A percentile compares a stretch with the other conserved stretches of the same genome.
Conservation (phyloP, 2,888 invertebrate species). For the Ferrisia virgata region DNA sequence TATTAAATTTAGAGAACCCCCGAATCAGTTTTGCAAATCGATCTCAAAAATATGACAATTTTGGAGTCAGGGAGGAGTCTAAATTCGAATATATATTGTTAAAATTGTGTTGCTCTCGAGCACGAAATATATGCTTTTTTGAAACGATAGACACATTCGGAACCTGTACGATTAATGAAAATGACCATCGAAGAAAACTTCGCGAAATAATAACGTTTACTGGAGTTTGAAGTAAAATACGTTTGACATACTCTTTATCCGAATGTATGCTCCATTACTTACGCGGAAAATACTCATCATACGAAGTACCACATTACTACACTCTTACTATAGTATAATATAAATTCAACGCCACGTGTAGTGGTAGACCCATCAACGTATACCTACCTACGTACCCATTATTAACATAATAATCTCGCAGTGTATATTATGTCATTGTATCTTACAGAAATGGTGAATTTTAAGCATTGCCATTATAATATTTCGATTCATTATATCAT, state of each 20-base stretch:
- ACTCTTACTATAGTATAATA: not conserved
- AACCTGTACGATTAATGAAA: not conserved
- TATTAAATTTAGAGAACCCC: no score
- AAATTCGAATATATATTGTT: no score
- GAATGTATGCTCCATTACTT: not conserved
- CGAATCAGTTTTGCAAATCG: no score
- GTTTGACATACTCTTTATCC: not conserved
- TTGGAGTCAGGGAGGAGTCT: no score
- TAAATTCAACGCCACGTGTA: not conserved
- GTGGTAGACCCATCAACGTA: not conserved
- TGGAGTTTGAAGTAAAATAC: not conserved
- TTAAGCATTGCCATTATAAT: not conserved
- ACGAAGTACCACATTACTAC: not conserved
- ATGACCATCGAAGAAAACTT: not conserved
- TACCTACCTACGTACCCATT: not conserved
- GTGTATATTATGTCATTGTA: not conserved
- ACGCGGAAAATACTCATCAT: not conserved
- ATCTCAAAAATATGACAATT: no score
- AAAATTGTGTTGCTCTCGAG: no score
- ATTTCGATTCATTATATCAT: not conserved
- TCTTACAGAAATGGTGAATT: not conserved
- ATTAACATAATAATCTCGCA: not conserved
- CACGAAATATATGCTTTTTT: no score
- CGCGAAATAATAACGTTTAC: not conserved
- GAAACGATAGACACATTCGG: no score